Base-by-base conservation (phyloP, 2,113 vertebrate species). In the Psittacula cyanocephala region DNA sequence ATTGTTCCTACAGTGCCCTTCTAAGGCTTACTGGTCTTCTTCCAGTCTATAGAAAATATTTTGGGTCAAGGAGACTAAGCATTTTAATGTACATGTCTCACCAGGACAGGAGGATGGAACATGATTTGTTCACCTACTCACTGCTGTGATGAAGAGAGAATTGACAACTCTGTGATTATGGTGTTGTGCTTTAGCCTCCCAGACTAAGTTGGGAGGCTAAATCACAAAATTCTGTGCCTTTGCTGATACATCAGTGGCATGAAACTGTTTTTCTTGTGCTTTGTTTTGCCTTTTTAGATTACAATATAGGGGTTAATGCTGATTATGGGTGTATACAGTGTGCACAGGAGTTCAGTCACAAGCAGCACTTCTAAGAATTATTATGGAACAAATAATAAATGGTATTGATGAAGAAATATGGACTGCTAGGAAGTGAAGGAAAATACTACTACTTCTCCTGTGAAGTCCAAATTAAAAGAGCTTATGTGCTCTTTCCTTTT, bases 381-480 rank as follows among this genome's bases (percentile, higher is more conserved):
- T 17, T 71, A n/a, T 47, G 39, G 64, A 75, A 53, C 28, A 92
- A 87, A 88, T 75, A 64, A 78, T 59, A 86, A 81, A 88, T 41
- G 57, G 29, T 29, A 76, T 37, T 78, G n/a, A 53, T 84, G 49
- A 92, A 84, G 70, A 92, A 92, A 81, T 72, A 65, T 15, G 47
- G 43, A 62, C 78, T 82, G 33, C 23, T 81, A 69, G 88, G 65
- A 47, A 88, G 17, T 62, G 25, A 84, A 75, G 29, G 17, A 55
- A 95, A 90, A 78, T 13, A 37, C 63, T 68, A 46, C 50, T 29
- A 93, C n/a, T 80, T 88, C 41, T 81, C 22, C 74, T 65, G 28
- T 81, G 62, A 89, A 92, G 62, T 49, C 68, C 67, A 93, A 89
- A 85, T 91, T 62, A 77, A 92, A 91, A 65, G n/a, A 70, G n/a